Evolutionary conservation across 2,888 invertebrate species (phyloP).

Genomic region (Agrotis puta): DNA sequence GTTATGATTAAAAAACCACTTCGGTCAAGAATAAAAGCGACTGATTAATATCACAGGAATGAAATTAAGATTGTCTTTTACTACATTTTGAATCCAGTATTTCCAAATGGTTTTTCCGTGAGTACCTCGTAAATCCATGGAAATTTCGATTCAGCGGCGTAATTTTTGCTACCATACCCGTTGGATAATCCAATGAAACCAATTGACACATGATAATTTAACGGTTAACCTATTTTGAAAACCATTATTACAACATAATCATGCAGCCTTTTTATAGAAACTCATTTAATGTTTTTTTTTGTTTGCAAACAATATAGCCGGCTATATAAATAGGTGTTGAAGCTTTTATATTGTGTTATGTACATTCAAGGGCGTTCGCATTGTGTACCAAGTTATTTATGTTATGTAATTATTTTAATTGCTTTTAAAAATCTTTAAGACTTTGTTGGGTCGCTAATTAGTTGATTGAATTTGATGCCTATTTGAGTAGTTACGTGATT

Average conservation of each 20-base stretch:
- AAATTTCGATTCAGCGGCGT: neutral
- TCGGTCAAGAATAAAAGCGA: neutral
- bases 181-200: slow-evolving; percentile 5
- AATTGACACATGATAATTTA: neutral
- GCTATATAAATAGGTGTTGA: slow-evolving; percentile 30
- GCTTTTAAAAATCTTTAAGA: slow-evolving; percentile 28
- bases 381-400: slow-evolving; percentile 26
- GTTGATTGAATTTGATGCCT: slow-evolving; percentile 24
- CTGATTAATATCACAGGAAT: neutral
- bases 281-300: slow-evolving; percentile 36
- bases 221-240: slow-evolving; percentile 30
- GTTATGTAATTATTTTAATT: slow-evolving; percentile 57
- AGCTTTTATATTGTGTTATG: slow-evolving; percentile 25
- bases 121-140: too few species aligned
- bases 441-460: slow-evolving; percentile 24
- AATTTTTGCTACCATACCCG: neutral
- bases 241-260: slow-evolving; percentile 25
- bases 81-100: neutral
- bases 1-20: neutral
- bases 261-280: slow-evolving; percentile 37
- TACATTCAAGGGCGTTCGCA: slow-evolving; percentile 53
- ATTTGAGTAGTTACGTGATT: neutral
- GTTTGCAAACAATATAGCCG: slow-evolving; percentile 54
- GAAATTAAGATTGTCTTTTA: neutral
- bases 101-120: neutral